Base-by-base conservation (phyloP, 2,797 vertebrate species). In the Sebastiscus tertius region DNA sequence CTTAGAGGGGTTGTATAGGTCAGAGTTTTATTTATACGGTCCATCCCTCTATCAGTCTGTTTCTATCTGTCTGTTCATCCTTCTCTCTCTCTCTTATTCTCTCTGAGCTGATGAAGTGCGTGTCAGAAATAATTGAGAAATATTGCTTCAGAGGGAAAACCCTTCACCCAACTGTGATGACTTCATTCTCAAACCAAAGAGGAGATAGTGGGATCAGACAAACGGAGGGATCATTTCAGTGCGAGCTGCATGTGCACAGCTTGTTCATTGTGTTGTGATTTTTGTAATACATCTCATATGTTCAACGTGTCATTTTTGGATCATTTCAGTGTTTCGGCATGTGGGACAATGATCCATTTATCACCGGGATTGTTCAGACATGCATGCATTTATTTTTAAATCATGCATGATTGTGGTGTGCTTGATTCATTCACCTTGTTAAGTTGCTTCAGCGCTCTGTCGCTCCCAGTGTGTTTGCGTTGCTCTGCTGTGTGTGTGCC, bases 311-410 rank as follows among this genome's bases (percentile, higher is more conserved):
- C 33, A 42, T 52, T 61, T 24, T 13, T 70, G 49, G 10, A 31
- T 73, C 16, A 56, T 73, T 68, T 67, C 10, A 26, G n/a, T 68
- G 33, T 72, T 46, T 65, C 18, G 75, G 68, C 46, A 72, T 86
- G 69, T 75, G 8, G 62, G 46, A 39, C 2, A 52, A n/a, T 70
- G 39, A 80, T 49, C 20, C n/a, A 24, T 70, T 72, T 61, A 33
- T 27, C 36, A 54, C 31, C 24, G 6, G 74, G 24, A 27, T 52
- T 63, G 18, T 59, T 76, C 11, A 42, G 61, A 79, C 34, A 63
- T 76, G 82, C 79, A 84, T 89, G 86, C 34, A 64, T 78, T 85
- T 71, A 2, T 73, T 34, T 79, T 54, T 34, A 72, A 55, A 55
- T 58, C 61, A 79, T 87, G 86, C 83, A 84, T 86, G 86, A 56